Conservation (phyloP, 2,113 vertebrate genomes). For the Microtus ochrogaster region DNA sequence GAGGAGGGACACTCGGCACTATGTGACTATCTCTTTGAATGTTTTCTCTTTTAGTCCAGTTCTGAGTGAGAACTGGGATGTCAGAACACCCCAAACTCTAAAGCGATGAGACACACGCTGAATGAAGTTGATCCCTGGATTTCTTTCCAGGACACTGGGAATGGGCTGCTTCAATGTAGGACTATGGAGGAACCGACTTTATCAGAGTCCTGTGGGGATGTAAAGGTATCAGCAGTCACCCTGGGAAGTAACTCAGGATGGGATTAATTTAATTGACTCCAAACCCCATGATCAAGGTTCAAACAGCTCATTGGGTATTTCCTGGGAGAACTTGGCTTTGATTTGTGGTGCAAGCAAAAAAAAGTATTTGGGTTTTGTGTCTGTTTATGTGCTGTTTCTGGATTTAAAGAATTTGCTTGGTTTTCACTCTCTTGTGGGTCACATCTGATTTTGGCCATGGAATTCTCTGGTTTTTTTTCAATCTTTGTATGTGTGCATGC, state of each 20-base stretch:
- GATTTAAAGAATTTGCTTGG: not conserved
- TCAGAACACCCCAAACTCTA: not conserved
- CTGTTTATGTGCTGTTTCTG: not conserved
- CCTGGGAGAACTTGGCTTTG: not conserved
- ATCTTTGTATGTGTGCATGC: not conserved
- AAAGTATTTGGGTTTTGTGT: not conserved
- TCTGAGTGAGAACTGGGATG: not conserved
- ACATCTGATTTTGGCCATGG: not conserved
- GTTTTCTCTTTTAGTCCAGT: not conserved
- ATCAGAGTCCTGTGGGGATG: not conserved
- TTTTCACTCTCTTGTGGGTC: not conserved
- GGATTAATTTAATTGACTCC: not conserved
- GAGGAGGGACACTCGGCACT: not conserved
- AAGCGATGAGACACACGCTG: accelerated
- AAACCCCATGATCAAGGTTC: not conserved
- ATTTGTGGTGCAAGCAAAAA: not conserved
- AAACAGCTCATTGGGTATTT: not conserved
- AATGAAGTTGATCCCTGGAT: not conserved
- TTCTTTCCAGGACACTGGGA: not conserved
- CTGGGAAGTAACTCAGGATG: not conserved
- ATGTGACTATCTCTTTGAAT: not conserved
- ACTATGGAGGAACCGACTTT: too few relatives aligned
- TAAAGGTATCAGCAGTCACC: not conserved
- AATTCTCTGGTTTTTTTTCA: not conserved
- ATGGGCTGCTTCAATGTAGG: not conserved